These are phyloP conservation scores for Haliclona indistincta DNA, from an alignment of 37 sponge, comb jelly and placozoan species.

Conservation along the genomic window DNA sequence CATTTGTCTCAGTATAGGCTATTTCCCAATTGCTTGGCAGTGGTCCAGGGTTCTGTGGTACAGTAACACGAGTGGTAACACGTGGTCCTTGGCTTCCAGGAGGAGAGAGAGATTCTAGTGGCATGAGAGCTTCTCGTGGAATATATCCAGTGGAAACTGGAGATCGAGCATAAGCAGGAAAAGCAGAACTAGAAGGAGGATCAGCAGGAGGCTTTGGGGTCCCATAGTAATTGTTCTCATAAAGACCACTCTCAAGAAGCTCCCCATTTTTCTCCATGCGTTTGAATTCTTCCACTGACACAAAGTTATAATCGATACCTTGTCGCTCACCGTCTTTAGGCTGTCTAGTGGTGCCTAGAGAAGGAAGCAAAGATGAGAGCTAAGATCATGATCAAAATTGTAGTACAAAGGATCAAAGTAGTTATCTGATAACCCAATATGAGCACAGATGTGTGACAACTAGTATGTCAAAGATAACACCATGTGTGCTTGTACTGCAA, in stretches of 20 bases:
- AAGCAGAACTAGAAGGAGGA: constrained; percentile 28
- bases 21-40: constrained; percentile 97
- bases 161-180: constrained; percentile 53
- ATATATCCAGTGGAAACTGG: constrained; percentile 55
- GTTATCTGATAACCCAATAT: no score
- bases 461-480: no score
- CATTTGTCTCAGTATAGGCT: constrained; percentile 89
- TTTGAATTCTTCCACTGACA: constrained; percentile 86
- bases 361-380: no score
- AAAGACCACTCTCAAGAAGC: constrained; percentile 90
- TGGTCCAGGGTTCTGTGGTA: constrained; percentile 78
- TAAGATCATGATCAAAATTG: no score
- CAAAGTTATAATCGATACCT: constrained; percentile 91
- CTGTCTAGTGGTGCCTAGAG: constrained; percentile 85
- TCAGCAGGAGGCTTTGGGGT: constrained; percentile 93
- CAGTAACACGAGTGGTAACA: not conserved
- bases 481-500: no score
- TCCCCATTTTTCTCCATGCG: constrained; percentile 77
- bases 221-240: constrained; percentile 87
- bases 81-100: not conserved
- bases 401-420: no score
- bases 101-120: constrained; percentile 10
- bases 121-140: constrained; percentile 34
- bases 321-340: constrained; percentile 84
- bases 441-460: no score